Percentiles rank a stretch among this genome's conserved stretches.
Evolutionary conservation across 2,797 vertebrate species (phyloP).

Genomic region (Adelosebastes latens): DNA sequence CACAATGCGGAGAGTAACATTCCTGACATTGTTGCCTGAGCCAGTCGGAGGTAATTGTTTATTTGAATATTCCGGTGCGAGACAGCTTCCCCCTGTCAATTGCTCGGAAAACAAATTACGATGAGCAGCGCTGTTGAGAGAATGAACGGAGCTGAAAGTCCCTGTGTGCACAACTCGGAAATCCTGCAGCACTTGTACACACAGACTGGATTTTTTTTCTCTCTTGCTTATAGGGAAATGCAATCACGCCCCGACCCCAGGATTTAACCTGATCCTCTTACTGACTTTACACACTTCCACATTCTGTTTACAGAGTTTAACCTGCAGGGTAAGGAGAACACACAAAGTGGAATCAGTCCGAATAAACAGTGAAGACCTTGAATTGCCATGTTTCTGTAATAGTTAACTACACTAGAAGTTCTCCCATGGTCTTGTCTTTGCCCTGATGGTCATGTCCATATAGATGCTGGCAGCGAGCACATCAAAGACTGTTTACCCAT

Average conservation of each 20-base stretch:
- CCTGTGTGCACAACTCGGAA: slow-evolving; percentile 45
- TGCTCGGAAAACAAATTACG: slow-evolving; percentile 63
- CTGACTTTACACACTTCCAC: slow-evolving; percentile 18
- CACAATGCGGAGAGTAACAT: slow-evolving; percentile 55
- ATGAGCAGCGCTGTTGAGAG: slow-evolving; percentile 49
- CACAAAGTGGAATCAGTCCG: slow-evolving; percentile 19
- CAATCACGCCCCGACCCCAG: slow-evolving; percentile 20
- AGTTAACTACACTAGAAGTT: slow-evolving; percentile 57
- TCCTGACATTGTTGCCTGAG: slow-evolving; percentile 66
- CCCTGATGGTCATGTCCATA: slow-evolving; percentile 58
- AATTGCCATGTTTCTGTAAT: slow-evolving; percentile 57
- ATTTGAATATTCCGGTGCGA: slow-evolving; percentile 70
- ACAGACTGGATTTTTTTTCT: background rate
- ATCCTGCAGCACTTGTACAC: slow-evolving; percentile 21
- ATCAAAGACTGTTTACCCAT: slow-evolving; percentile 77
- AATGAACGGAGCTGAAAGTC: slow-evolving; percentile 66
- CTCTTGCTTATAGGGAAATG: slow-evolving; percentile 28
- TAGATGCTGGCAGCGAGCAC: slow-evolving; percentile 40
- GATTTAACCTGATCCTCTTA: slow-evolving; percentile 24
- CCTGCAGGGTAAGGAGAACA: slow-evolving; percentile 30
- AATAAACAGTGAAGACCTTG: slow-evolving; percentile 55
- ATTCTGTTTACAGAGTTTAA: slow-evolving; percentile 41
- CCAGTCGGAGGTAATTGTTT: slow-evolving; percentile 78
- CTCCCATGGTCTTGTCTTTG: slow-evolving; percentile 47
- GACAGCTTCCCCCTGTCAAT: slow-evolving; percentile 62